Evolutionary conservation across 2,113 vertebrate species (phyloP).

Genomic region (Eira barbara): DNA sequence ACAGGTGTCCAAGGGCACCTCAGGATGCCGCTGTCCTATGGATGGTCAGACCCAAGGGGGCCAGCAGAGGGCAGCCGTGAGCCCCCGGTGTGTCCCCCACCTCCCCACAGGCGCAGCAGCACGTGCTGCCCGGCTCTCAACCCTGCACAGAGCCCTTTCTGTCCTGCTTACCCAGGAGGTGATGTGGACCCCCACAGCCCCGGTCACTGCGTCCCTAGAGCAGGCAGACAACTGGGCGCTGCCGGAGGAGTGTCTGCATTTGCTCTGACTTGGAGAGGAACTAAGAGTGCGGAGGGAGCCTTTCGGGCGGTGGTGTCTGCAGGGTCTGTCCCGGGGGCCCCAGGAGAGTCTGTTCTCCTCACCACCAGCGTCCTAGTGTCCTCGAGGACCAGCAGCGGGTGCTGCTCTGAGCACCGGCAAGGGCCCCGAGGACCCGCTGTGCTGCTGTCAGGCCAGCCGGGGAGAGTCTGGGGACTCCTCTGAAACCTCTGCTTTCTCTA

Average conservation of each 20-base stretch:
- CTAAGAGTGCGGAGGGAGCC: neutral
- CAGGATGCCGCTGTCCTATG: neutral
- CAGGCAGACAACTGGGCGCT: neutral
- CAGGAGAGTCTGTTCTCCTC: neutral
- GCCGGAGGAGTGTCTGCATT: neutral
- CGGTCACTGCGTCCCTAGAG: neutral
- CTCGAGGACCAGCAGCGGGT: neutral
- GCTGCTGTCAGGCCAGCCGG: neutral
- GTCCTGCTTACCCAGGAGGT: neutral
- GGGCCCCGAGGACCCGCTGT: neutral
- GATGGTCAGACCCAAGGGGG: neutral
- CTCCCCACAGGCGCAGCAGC: neutral
- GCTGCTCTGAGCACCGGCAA: neutral
- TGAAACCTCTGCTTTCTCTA: neutral
- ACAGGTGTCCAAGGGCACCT: neutral
- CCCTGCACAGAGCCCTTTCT: neutral
- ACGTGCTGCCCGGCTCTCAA: fast-evolving
- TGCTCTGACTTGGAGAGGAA: neutral
- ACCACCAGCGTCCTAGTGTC: neutral
- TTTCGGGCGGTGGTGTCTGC: neutral
- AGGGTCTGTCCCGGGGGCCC: neutral
- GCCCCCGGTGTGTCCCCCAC: neutral
- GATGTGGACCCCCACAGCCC: neutral
- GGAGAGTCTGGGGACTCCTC: neutral
- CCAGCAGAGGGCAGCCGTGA: neutral